phyloP scores from a whole-genome alignment of 2,797 vertebrate species.

The Galagoides demidoff region DNA sequence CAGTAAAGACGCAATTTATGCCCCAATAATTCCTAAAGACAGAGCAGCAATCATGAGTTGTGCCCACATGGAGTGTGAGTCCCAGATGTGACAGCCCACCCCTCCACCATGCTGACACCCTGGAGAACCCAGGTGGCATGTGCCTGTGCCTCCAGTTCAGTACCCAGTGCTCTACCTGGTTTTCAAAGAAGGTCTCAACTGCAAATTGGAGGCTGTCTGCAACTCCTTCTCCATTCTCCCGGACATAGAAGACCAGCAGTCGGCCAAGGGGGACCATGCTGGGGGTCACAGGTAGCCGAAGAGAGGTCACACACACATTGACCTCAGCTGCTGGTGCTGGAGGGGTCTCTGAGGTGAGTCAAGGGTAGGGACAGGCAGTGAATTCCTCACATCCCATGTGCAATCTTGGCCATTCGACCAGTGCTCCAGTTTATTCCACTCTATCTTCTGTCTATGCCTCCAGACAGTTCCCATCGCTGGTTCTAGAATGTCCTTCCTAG shows the following conservation, averaged over 20 bases:
- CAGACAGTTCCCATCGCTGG: neutral
- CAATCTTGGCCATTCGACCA: no score
- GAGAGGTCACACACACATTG: constrained; percentile 90
- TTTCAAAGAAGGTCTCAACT: constrained; percentile 91
- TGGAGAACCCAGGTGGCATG: accelerated
- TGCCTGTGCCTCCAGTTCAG: accelerated
- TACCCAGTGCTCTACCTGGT: constrained; percentile 87
- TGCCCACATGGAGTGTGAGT: neutral
- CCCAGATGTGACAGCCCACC: neutral
- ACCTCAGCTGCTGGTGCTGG: constrained; percentile 86
- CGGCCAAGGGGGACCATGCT: constrained; percentile 93
- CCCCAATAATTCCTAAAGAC: neutral
- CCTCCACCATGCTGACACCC: neutral
- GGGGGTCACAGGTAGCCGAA: constrained; percentile 89
- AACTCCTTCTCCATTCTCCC: constrained; percentile 94
- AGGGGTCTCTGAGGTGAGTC: constrained; percentile 77
- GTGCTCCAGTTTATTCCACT: neutral
- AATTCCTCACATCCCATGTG: neutral
- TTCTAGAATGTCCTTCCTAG: neutral
- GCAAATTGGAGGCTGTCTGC: constrained; percentile 93
- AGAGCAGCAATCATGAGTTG: neutral
- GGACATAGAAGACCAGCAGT: constrained; percentile 93
- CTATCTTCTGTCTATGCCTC: neutral
- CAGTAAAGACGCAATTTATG: neutral
- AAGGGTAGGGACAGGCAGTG: neutral